phyloP scores from a whole-genome alignment of 1,140 invertebrate species.

The Paracyclopina nana region DNA sequence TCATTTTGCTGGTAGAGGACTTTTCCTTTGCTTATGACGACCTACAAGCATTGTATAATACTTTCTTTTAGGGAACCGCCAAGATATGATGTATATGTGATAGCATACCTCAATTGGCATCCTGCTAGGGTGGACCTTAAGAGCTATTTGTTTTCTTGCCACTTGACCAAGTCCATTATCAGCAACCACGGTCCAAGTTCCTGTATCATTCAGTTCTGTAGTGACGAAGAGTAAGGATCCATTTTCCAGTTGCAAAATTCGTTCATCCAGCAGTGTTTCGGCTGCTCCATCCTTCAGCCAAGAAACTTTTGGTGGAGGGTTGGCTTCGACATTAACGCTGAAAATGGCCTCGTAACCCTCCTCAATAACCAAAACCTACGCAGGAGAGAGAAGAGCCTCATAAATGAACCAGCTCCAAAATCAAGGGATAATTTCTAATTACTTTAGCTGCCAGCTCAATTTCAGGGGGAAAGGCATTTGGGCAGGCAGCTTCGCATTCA shows the following conservation, averaged over 20 bases:
- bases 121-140: constrained; percentile 4
- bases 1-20: neutral
- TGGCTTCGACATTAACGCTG: neutral
- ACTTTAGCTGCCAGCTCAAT: constrained; percentile 1
- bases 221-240: neutral
- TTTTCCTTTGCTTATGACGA: neutral
- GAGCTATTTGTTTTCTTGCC: constrained; percentile 10
- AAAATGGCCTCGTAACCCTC: constrained; percentile 4
- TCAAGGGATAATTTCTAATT: no score
- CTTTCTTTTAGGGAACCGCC: no score
- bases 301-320: neutral
- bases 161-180: constrained; percentile 10
- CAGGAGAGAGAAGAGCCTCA: neutral
- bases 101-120: constrained; percentile 4
- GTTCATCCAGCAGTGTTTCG: neutral
- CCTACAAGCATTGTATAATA: no score
- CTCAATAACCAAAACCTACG: constrained; percentile 1
- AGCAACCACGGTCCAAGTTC: constrained; percentile 2
- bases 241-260: neutral
- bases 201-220: neutral
- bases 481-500: constrained; percentile 41
- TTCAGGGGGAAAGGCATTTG: constrained; percentile 8
- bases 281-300: neutral
- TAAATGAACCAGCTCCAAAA: neutral
- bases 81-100: no score